These are phyloP conservation scores for Torymus auratus DNA, from an alignment of 2,888 invertebrate species.

Conservation along the genomic window DNA sequence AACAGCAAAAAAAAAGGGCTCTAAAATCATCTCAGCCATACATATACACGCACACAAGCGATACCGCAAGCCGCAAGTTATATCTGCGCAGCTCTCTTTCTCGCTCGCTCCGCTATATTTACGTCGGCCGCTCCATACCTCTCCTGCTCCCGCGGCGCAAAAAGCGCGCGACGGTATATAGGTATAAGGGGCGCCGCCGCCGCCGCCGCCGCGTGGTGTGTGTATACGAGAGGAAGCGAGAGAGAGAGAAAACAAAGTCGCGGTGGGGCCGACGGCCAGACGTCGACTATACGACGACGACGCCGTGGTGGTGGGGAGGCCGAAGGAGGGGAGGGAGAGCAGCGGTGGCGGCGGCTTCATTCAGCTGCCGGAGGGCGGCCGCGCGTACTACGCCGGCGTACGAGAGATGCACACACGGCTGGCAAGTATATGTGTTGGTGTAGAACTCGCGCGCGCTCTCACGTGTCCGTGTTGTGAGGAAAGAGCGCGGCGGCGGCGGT, in stretches of 20 bases:
- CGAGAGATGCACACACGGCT: background rate
- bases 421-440: too few relatives aligned
- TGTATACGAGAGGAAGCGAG: constrained; percentile 48
- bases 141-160: too few relatives aligned
- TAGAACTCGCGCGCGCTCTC: too few relatives aligned
- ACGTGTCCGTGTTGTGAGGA: too few relatives aligned
- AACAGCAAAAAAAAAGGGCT: too few relatives aligned
- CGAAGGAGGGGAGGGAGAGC: constrained; percentile 10
- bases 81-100: too few relatives aligned
- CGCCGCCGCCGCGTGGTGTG: background rate
- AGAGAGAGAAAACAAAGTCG: constrained; percentile 52
- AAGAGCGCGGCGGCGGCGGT: too few relatives aligned
- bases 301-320: constrained; percentile 12
- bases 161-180: too few relatives aligned
- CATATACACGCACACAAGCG: too few relatives aligned
- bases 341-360: background rate
- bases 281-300: constrained; percentile 27
- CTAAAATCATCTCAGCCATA: too few relatives aligned
- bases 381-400: background rate
- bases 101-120: background rate
- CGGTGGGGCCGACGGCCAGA: constrained; percentile 47
- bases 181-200: background rate
- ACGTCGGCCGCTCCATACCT: background rate
- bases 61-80: too few relatives aligned
- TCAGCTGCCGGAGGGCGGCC: background rate